These are phyloP conservation scores for Gobius niger DNA, from an alignment of 2,113 vertebrate species.

Conservation along the genomic window DNA sequence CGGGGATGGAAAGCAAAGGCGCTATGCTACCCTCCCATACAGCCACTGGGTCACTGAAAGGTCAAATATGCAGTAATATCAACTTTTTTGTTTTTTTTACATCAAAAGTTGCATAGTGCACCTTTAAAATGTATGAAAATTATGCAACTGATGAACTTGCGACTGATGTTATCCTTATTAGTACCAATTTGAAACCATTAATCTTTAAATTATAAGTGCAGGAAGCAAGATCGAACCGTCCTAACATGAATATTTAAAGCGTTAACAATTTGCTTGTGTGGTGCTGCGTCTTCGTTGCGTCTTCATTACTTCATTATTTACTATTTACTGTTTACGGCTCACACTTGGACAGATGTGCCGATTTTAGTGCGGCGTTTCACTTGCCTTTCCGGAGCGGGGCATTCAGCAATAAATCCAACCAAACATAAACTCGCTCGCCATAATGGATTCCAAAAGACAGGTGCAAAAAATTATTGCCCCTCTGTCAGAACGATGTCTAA, in stretches of 20 bases:
- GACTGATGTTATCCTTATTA: no score
- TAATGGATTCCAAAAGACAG: conserved; percentile 3
- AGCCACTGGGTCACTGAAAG: no score
- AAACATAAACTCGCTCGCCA: background rate
- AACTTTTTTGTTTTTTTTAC: no score
- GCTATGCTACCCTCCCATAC: no score
- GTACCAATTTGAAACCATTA: no score
- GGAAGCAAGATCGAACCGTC: background rate
- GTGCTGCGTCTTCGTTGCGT: background rate
- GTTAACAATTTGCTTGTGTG: background rate
- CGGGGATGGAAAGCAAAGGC: no score
- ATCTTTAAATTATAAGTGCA: no score
- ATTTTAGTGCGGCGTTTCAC: conserved; percentile 1
- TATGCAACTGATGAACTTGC: no score
- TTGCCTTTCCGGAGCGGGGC: background rate
- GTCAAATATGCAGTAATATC: no score
- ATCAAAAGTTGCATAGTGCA: no score
- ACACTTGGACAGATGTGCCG: conserved; percentile 5
- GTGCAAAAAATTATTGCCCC: background rate
- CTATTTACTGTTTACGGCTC: conserved; percentile 5
- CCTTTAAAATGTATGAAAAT: no score
- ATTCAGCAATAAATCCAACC: background rate
- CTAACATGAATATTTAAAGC: background rate
- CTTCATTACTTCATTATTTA: conserved; percentile 3
- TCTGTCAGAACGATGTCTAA: conserved; percentile 1